Evolutionary conservation across 2,888 invertebrate species (phyloP).

Genomic region (Oligia strigilis): DNA sequence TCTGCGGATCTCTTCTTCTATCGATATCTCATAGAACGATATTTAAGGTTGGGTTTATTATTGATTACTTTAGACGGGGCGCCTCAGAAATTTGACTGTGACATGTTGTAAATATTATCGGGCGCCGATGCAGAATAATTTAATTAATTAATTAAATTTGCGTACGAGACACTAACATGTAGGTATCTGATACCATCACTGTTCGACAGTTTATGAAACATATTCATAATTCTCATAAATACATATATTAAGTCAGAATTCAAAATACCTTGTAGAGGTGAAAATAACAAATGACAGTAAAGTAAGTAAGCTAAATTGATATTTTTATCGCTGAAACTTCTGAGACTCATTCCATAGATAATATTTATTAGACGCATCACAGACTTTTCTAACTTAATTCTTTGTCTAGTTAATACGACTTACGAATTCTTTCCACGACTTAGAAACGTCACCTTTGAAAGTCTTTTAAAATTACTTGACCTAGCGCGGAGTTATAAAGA

Average conservation of each 20-base stretch:
- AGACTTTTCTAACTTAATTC: conserved; percentile 23
- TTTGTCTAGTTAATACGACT: neutral
- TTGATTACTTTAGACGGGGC: neutral
- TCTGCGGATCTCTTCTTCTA: too few relatives aligned
- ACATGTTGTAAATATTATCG: conserved; percentile 20
- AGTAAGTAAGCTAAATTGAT: conserved; percentile 4
- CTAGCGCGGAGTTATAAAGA: neutral
- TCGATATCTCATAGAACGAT: neutral
- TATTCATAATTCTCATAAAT: conserved; percentile 21
- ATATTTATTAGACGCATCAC: conserved; percentile 22
- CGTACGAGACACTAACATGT: conserved; percentile 21
- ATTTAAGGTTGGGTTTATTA: neutral
- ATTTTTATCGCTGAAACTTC: conserved; percentile 40
- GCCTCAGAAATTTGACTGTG: conserved; percentile 26
- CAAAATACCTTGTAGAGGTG: neutral
- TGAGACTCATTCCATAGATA: neutral
- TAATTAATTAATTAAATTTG: conserved; percentile 32
- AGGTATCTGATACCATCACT: conserved; percentile 20
- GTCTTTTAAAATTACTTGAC: conserved; percentile 33
- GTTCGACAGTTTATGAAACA: conserved; percentile 21
- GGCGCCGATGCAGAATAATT: conserved; percentile 15
- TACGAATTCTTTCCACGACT: conserved; percentile 14
- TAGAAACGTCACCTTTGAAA: conserved; percentile 11
- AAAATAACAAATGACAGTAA: neutral
- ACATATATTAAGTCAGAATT: neutral